Base-by-base conservation (phyloP, 2,797 vertebrate genomes). In the Carduelis carduelis region DNA sequence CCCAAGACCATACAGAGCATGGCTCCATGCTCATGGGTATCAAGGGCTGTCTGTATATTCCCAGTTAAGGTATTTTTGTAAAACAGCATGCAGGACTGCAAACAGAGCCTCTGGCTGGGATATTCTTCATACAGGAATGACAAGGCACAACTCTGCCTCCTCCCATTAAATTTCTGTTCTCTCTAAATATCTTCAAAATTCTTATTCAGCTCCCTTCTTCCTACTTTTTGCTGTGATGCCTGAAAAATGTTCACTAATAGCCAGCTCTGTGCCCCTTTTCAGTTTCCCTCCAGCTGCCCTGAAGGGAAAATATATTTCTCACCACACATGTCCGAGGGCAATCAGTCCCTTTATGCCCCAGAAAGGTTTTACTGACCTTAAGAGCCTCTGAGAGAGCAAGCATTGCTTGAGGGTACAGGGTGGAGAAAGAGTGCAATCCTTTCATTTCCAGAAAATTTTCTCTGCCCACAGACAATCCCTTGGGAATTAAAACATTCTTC, bases 281-380 rank as follows among this genome's bases (percentile, higher is more conserved):
- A 44, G 4, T 91, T 63, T 63, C 56, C 41, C 34, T 91, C 60
- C 59, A 53, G 30, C 47, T 66, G 19, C 49, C 37, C 60, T 79
- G 70, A 66, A 86, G 23, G 72, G 34, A 80, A 82, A 78, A 66
- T 5, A 6, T 0, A 4, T 60, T 93, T 69, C 65, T 77, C 43
- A 32, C 20, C 46, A 57, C 24, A 2, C 10, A 4, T 14, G 27
- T 63, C 46, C 0, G 0, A 71, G 79, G 64, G 44, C 50, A 81
- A 27, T 27, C 64, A 34, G 53, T 55, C 70, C 32, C 13, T 53
- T 77, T 50, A 18, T 26, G 60, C 27, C 82, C 66, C 75, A 26
- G 46, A 32, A 92, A 75, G 84, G 76, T 93, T 95, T 92, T 92
- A 97, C 96, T 96, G 95, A 96, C 95, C 96, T 96, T 87, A 78